Evolutionary conservation across 2,888 invertebrate genomes (phyloP), one percentile per base, ranked within the genome.

Genomic region (Lutraria lutraria): DNA sequence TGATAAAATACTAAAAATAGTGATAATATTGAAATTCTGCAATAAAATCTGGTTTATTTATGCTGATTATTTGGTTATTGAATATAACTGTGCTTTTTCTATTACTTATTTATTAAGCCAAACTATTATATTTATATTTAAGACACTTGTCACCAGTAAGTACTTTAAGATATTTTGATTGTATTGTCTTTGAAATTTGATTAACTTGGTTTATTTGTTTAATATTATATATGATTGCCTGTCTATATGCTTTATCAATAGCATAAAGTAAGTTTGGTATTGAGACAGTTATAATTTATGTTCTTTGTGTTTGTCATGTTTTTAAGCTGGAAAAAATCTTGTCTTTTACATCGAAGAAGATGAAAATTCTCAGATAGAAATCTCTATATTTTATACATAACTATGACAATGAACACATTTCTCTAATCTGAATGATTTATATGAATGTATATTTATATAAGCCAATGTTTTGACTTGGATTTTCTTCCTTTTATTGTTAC

Each of bases 401-500:
- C 31, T 76, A 25, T 76, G 76, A 76, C 76, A 16, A 76, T 19
- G 15, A 76, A 34, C 19, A 34, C 19, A 34, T 13, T 76, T 76
- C 25, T 76, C 76, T 25, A 68, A 19, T 76, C 76, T 19, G 3
- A 34, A 76, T 76, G 34, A 34, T 76, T 34, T 76, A 76, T 76
- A 76, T 31, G 29, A 8, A 76, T 76, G 76, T 76, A 76, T 76
- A 76, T 76, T 76, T 76, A 34, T 76, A 76, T 76, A 76, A 68
- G 4, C 25, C 12, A 68, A 68, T 12, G 25, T 68, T 76, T n/a
- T 34, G 34, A 76, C 34, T 76, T 31, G 29, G 76, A 76, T 76
- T 56, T 34, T 76, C 34, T 34, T 76, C 76, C 76, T 76, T 76
- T 21, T 29, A 63, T 86, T 68, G 86, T 86, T 86, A 79, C 31